phyloP scores from a whole-genome alignment of 2,113 vertebrate genomes.

The Rhizomys pruinosus region DNA sequence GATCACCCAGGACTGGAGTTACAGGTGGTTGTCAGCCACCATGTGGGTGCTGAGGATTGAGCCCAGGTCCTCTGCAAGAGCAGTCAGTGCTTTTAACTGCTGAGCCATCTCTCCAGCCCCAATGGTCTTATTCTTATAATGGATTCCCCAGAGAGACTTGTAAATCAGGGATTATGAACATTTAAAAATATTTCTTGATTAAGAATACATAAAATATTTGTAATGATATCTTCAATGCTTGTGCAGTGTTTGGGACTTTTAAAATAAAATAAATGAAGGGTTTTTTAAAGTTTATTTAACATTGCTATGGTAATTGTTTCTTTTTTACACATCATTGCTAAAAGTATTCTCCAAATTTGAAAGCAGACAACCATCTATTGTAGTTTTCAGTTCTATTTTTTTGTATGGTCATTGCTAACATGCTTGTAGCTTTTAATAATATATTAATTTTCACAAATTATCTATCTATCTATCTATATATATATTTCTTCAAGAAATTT shows the following conservation, averaged over 20 bases:
- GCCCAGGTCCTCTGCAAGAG: too few relatives aligned
- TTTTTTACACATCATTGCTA: constrained; percentile 2
- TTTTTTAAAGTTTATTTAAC: neutral
- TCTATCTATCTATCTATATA: too few relatives aligned
- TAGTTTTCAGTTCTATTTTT: neutral
- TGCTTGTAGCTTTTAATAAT: neutral
- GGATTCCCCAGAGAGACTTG: neutral
- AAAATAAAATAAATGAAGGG: neutral
- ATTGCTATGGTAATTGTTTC: neutral
- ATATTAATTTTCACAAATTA: neutral
- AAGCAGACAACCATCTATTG: neutral
- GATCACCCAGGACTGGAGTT: too few relatives aligned
- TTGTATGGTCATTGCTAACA: neutral
- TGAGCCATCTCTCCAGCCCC: too few relatives aligned
- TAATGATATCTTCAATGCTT: neutral
- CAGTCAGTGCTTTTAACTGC: too few relatives aligned
- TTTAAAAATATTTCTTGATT: neutral
- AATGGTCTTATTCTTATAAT: constrained; percentile 22
- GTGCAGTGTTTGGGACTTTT: neutral
- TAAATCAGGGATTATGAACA: neutral
- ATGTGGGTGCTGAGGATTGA: too few relatives aligned
- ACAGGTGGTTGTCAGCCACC: too few relatives aligned
- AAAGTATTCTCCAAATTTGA: constrained; percentile 41
- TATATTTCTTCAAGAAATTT: neutral
- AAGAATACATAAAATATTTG: neutral